Conservation (phyloP, 2,888 invertebrate genomes). For the Oxyscelio sp. region DNA sequence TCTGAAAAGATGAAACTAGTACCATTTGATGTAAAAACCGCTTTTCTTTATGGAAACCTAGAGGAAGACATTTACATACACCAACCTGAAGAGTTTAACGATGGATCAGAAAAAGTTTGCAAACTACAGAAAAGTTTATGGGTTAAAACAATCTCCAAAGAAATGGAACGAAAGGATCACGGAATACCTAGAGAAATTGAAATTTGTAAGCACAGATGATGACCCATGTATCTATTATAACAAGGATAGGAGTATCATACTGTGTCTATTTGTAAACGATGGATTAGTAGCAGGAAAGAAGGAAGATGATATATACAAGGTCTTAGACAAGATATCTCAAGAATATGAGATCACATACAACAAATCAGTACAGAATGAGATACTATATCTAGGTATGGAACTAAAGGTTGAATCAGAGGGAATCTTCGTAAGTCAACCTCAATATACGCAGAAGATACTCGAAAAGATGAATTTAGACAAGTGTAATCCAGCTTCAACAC, state of each 20-base stretch:
- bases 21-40: neutral
- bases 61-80: slow-evolving; percentile 75
- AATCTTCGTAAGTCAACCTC: slow-evolving; percentile 55
- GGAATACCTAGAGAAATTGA: slow-evolving; percentile 75
- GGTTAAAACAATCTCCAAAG: slow-evolving; percentile 83
- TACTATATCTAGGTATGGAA: slow-evolving; percentile 78
- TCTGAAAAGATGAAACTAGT: neutral
- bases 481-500: slow-evolving; percentile 70
- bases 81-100: slow-evolving; percentile 83
- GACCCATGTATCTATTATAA: too few species aligned
- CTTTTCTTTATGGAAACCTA: neutral
- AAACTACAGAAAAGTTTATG: slow-evolving; percentile 78
- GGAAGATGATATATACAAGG: slow-evolving; percentile 62
- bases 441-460: slow-evolving; percentile 77
- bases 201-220: slow-evolving; percentile 76
- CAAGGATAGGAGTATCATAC: too few species aligned
- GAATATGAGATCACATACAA: neutral
- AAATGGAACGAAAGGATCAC: slow-evolving; percentile 82
- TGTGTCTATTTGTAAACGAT: slow-evolving; percentile 77
- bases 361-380: neutral
- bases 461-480: neutral
- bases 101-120: slow-evolving; percentile 80
- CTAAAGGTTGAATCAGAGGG: slow-evolving; percentile 62
- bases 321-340: neutral
- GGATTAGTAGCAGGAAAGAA: slow-evolving; percentile 73